These are phyloP conservation scores for Macrocentrus cingulum DNA, from an alignment of 1,140 invertebrate genomes.

Conservation along the genomic window DNA sequence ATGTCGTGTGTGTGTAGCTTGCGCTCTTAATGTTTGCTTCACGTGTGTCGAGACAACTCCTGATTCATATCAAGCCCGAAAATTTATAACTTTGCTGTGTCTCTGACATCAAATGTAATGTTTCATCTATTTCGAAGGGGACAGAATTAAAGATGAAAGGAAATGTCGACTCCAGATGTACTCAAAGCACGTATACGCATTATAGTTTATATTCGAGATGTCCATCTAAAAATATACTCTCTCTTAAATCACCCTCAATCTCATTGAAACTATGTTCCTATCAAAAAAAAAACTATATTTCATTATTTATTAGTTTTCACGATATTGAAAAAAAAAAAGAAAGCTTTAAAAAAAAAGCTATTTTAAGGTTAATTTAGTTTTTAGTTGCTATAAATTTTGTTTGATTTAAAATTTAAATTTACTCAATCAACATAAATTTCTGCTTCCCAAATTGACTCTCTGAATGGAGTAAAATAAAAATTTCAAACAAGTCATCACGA, in stretches of 20 bases:
- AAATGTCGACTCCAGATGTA: slow-evolving; percentile 8
- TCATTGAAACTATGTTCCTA: neutral
- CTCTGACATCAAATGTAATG: slow-evolving; percentile 21
- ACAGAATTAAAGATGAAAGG: slow-evolving; percentile 5
- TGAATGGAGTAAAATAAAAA: no score
- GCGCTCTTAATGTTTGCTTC: slow-evolving; percentile 33
- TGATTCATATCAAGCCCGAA: slow-evolving; percentile 36
- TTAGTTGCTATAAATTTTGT: no score
- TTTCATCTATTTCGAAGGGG: slow-evolving; percentile 12
- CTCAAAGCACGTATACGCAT: slow-evolving; percentile 11
- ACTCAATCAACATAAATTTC: no score
- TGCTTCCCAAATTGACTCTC: no score
- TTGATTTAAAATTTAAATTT: no score
- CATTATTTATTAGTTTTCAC: neutral
- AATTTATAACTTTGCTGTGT: slow-evolving; percentile 33
- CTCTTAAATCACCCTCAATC: no score
- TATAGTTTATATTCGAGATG: neutral
- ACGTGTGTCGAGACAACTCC: slow-evolving; percentile 26
- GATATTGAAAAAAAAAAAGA: no score
- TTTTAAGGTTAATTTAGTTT: no score
- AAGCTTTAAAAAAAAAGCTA: no score
- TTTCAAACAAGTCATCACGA: no score
- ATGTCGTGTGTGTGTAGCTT: neutral
- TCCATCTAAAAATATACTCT: slow-evolving; percentile 13
- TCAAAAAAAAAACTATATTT: neutral